These are phyloP conservation scores for Drosophila bocki DNA, from an alignment of 1,140 invertebrate species.

Conservation along the genomic window DNA sequence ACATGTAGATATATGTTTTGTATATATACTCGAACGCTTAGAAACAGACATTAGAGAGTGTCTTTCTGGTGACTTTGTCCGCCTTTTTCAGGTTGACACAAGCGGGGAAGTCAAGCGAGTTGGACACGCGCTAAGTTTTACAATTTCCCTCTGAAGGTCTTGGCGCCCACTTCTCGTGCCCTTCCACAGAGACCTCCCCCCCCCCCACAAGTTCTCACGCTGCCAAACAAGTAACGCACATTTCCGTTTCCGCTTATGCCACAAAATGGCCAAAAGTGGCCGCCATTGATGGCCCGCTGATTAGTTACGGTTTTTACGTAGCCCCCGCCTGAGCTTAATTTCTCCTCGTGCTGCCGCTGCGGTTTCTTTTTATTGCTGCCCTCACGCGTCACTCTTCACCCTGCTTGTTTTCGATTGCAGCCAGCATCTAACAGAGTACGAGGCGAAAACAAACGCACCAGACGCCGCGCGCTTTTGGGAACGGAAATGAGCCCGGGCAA, in stretches of 20 bases:
- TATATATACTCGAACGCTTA: conserved; percentile 4
- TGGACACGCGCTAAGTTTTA: conserved; percentile 71
- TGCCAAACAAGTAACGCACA: conserved; percentile 57
- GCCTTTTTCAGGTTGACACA: conserved; percentile 35
- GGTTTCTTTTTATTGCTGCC: conserved; percentile 35
- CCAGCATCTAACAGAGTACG: conserved; percentile 56
- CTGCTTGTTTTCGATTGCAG: conserved; percentile 29
- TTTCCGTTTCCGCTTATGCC: conserved; percentile 66
- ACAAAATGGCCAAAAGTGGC: conserved; percentile 50
- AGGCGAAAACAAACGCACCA: conserved; percentile 47
- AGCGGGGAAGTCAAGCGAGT: conserved; percentile 68
- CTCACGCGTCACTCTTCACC: neutral
- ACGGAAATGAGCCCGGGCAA: conserved; percentile 25
- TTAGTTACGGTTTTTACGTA: conserved; percentile 46
- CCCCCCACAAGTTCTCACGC: conserved; percentile 20
- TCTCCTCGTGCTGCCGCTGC: conserved; percentile 14
- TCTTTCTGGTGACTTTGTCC: conserved; percentile 35
- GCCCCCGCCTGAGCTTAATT: conserved; percentile 41
- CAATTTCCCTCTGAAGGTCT: conserved; percentile 74
- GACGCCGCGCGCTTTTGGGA: conserved; percentile 7
- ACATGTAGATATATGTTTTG: conserved; percentile 1
- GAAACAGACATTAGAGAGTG: conserved; percentile 32
- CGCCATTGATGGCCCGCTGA: conserved; percentile 50
- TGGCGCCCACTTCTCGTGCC: conserved; percentile 24
- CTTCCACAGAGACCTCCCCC: neutral